These are phyloP conservation scores for Penaeus vannamei DNA, from an alignment of 1,140 invertebrate species.

Conservation along the genomic window DNA sequence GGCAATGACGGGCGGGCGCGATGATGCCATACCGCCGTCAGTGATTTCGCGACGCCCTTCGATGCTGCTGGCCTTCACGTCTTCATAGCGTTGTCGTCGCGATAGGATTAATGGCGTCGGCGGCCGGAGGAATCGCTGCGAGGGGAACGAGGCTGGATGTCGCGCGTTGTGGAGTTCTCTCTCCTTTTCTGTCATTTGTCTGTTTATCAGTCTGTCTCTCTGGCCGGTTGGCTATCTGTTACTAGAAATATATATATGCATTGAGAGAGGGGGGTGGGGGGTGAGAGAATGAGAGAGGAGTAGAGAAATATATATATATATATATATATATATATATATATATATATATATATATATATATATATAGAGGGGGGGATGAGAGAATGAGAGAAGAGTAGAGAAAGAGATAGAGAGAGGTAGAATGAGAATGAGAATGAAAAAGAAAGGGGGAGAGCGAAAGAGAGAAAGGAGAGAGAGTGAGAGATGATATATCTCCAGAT, in stretches of 20 bases:
- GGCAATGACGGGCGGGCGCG: too few species aligned
- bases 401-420: constrained; percentile 37
- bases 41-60: too few species aligned
- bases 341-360: background rate
- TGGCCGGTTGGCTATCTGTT: background rate
- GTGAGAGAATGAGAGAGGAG: too few species aligned
- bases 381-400: constrained; percentile 1
- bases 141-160: background rate
- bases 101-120: too few species aligned
- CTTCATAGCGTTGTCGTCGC: too few species aligned
- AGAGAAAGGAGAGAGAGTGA: background rate
- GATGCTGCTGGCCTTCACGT: too few species aligned
- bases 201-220: background rate
- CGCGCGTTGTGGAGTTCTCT: background rate
- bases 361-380: background rate
- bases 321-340: too few species aligned
- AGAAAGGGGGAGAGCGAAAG: background rate
- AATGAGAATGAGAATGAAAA: background rate
- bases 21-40: too few species aligned
- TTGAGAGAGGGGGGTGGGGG: too few species aligned
- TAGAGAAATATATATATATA: too few species aligned
- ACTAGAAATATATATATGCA: too few species aligned
- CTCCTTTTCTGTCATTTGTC: background rate
- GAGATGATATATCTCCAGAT: background rate
- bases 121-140: background rate